Evolutionary conservation across 2,888 invertebrate genomes (phyloP), one percentile per base, ranked within the genome.

Genomic region (Thera obeliscata): DNA sequence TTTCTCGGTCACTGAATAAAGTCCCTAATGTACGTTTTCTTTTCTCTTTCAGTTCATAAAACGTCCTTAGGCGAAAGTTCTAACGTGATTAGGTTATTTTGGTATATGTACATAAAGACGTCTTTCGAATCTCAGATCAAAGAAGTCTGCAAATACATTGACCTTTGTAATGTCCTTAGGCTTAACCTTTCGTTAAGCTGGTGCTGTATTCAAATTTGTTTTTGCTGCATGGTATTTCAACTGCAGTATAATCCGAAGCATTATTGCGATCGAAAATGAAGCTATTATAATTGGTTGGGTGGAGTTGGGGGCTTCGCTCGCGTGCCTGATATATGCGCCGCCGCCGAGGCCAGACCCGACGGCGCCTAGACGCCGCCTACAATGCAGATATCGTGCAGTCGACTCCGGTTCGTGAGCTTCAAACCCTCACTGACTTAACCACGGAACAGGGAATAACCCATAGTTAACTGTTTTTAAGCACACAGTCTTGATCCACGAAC

Each of bases 291-390:
- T 90, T 88, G 87, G 83, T 70, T 74, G 69, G 69, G 74, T 70
- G 74, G 61, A 61, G 76, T 75, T 69, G 73, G 73, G 73, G 77
- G 76, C 74, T 75, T 76, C 77, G 82, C 85, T 92, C 86, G 93
- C 93, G 90, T 92, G 92, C 84, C 85, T 92, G 91, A 91, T 91
- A 88, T 91, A 91, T 91, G 90, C 91, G 90, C 89, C 92, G 91
- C 91, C 89, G 85, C 87, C 52, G 52, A 52, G 90, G 82, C 89
- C 90, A 90, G 91, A 90, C 92, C 87, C 88, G 91, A 81, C 92
- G 92, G 90, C 92, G 91, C 91, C 91, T 79, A 82, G 84, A 80
- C 85, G 89, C 85, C 91, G 85, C 86, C 84, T 84, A 86, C 88
- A 87, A 88, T 93, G 93, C 92, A 92, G 93, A 91, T 91, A 91